Conservation (phyloP, 1,140 invertebrate species). For the Drosophila lacertosa region DNA sequence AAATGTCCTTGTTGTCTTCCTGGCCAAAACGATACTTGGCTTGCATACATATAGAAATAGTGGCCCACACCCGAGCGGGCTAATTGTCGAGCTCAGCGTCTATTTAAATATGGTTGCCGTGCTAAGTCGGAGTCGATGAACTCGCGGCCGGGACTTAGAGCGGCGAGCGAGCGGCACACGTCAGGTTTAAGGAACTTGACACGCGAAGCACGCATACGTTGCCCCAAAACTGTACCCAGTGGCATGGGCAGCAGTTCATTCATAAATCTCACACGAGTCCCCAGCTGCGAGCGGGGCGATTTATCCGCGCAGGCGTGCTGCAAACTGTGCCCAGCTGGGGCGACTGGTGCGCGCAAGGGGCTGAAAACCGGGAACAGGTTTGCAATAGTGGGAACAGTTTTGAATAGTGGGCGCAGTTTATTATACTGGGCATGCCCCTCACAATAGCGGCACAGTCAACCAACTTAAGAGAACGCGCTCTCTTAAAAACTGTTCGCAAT, state of each 20-base stretch:
- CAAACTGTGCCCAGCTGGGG: conserved; percentile 18
- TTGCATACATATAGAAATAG: not conserved
- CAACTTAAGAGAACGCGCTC: conserved; percentile 2
- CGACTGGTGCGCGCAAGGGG: not conserved
- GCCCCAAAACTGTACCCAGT: conserved; percentile 17
- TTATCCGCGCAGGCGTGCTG: conserved; percentile 60
- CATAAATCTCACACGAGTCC: conserved; percentile 50
- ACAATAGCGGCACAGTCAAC: not conserved
- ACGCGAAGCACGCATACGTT: not conserved
- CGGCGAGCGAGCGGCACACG: conserved; percentile 3
- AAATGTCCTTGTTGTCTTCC: not conserved
- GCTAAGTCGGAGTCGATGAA: not conserved
- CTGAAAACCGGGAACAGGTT: too few species aligned
- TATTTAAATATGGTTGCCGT: not conserved
- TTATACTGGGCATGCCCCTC: conserved; percentile 25
- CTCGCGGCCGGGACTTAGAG: not conserved
- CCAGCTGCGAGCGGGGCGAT: conserved; percentile 15
- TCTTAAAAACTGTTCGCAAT: not conserved
- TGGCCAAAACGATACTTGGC: not conserved
- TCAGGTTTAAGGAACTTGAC: conserved; percentile 22
- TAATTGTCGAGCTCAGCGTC: not conserved
- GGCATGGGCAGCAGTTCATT: conserved; percentile 50
- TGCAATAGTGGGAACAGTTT: not conserved
- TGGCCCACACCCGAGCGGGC: not conserved
- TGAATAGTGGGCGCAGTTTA: conserved; percentile 25